Conservation (phyloP, 1,140 invertebrate genomes). For the Chrysoperla carnea region DNA sequence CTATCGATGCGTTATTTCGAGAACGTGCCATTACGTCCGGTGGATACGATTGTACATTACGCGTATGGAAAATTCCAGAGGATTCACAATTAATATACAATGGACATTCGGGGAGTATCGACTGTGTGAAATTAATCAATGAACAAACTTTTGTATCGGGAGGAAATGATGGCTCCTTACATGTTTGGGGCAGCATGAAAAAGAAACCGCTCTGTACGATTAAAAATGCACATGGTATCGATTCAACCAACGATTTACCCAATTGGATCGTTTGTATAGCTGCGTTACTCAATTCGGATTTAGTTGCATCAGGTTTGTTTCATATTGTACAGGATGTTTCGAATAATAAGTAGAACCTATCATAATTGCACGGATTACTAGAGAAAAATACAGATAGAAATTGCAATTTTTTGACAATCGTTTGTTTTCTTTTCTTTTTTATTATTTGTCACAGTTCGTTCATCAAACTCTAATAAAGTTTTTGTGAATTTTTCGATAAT, state of each 20-base stretch:
- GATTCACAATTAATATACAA: conserved; percentile 92
- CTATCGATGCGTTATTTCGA: conserved; percentile 68
- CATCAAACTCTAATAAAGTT: too few relatives aligned
- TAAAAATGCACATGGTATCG: conserved; percentile 54
- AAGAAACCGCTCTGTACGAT: conserved; percentile 75
- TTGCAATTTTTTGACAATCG: not conserved
- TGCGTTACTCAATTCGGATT: conserved; percentile 67
- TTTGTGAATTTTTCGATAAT: too few relatives aligned
- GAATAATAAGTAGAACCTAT: too few relatives aligned
- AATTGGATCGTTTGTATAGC: conserved; percentile 77
- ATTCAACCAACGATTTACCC: conserved; percentile 39
- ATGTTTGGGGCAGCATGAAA: conserved; percentile 74
- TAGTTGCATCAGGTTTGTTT: conserved; percentile 65
- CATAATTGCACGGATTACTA: too few relatives aligned
- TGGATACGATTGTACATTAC: conserved; percentile 65
- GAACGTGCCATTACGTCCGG: conserved; percentile 81
- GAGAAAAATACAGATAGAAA: too few relatives aligned
- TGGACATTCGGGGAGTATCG: conserved; percentile 61
- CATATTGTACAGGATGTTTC: too few relatives aligned
- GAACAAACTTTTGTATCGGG: conserved; percentile 84
- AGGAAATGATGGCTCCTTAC: conserved; percentile 73
- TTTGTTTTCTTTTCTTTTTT: not conserved
- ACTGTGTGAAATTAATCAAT: conserved; percentile 76
- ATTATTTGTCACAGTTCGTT: too few relatives aligned
- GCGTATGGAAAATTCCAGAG: conserved; percentile 92